Percentiles rank a stretch among this genome's conserved stretches.
Evolutionary conservation across 1,140 invertebrate species (phyloP).

Genomic region (Papilio polytes): DNA sequence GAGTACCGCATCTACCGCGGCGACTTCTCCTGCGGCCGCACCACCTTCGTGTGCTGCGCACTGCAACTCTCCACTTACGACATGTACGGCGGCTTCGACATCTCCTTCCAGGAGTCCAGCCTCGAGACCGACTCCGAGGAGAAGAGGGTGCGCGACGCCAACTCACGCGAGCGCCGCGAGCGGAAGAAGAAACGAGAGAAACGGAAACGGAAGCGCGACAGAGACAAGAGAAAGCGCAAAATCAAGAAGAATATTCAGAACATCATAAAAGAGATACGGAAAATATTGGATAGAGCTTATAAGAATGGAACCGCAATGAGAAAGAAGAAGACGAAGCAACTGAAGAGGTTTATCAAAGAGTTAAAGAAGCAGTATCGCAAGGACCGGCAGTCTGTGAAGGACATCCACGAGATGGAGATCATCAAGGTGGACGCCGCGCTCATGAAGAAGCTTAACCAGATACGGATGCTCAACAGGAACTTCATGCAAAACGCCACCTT

Average conservation of each 20-base stretch:
- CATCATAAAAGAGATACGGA: conserved; percentile 67
- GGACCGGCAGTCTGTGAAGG: conserved; percentile 61
- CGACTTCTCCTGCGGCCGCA: conserved; percentile 69
- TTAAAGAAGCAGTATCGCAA: conserved; percentile 68
- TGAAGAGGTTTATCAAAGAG: conserved; percentile 69
- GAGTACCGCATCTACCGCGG: conserved; percentile 73
- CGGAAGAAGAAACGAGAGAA: conserved; percentile 47
- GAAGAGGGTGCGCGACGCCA: conserved; percentile 50
- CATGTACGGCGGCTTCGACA: conserved; percentile 67
- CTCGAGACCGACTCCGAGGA: conserved; percentile 62
- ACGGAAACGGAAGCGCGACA: conserved; percentile 55
- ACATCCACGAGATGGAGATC: conserved; percentile 63
- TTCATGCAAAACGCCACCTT: conserved; percentile 66
- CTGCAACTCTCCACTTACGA: conserved; percentile 66
- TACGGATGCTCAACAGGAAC: conserved; percentile 57
- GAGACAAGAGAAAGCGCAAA: conserved; percentile 60
- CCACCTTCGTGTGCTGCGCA: conserved; percentile 68
- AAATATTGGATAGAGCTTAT: conserved; percentile 62
- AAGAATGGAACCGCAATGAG: conserved; percentile 62
- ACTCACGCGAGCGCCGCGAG: conserved; percentile 52
- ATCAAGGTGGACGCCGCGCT: conserved; percentile 61
- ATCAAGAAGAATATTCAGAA: conserved; percentile 66
- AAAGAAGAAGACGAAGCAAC: conserved; percentile 66
- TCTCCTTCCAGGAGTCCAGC: conserved; percentile 65
- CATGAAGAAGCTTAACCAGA: conserved; percentile 57